phyloP scores from a whole-genome alignment of 2,888 invertebrate genomes.

The Tiliacea aurago region DNA sequence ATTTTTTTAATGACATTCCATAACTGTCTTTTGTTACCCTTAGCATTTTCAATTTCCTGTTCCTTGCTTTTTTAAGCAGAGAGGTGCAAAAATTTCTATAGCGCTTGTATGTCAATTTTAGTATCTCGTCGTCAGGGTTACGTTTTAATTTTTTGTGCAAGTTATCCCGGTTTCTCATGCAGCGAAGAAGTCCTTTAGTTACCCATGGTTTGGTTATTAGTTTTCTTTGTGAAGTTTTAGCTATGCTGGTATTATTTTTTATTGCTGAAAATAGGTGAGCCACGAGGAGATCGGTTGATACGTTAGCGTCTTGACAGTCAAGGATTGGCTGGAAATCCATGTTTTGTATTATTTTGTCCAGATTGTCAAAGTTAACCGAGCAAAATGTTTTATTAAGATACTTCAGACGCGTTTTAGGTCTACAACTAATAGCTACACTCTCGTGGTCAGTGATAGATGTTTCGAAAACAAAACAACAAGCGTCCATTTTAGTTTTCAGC shows the following conservation, averaged over 20 bases:
- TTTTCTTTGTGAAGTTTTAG: neutral
- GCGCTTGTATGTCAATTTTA: slow-evolving; percentile 3
- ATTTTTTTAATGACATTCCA: neutral
- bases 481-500: no score
- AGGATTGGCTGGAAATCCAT: neutral
- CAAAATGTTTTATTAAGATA: neutral
- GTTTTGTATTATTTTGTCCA: neutral
- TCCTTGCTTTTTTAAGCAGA: slow-evolving; percentile 19
- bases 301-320: slow-evolving; percentile 4
- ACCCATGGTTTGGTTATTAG: slow-evolving; percentile 5
- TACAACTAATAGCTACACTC: no score
- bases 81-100: slow-evolving; percentile 17
- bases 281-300: neutral
- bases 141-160: slow-evolving; percentile 18
- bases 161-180: slow-evolving; percentile 9
- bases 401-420: no score
- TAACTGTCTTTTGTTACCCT: neutral
- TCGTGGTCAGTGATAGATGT: no score
- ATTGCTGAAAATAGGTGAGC: slow-evolving; percentile 1
- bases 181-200: neutral
- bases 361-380: neutral
- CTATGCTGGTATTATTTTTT: neutral
- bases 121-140: slow-evolving; percentile 3
- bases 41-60: neutral
- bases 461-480: no score